Conservation (phyloP, 2,888 invertebrate species). For the Apodemia zela region DNA sequence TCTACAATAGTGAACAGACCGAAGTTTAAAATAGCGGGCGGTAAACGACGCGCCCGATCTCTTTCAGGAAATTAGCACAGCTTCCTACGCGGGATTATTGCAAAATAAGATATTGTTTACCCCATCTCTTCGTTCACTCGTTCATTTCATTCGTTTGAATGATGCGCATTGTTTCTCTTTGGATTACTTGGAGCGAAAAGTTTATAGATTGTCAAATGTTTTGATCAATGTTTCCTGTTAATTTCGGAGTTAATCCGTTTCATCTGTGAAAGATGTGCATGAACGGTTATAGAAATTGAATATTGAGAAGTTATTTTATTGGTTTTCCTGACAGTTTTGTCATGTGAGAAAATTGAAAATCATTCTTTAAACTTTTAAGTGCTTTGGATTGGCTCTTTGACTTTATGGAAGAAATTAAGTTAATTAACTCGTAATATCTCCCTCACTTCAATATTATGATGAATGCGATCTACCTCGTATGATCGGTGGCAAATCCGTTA, state of each 20-base stretch:
- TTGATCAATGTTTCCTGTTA: constrained; percentile 30
- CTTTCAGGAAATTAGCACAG: constrained; percentile 76
- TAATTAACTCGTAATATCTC: no score
- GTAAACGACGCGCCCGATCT: constrained; percentile 58
- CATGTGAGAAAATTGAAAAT: neutral
- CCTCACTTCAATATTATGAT: no score
- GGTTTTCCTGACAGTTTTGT: neutral
- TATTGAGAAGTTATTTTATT: constrained; percentile 6
- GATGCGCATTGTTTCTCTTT: constrained; percentile 60
- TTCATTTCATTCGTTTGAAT: constrained; percentile 50
- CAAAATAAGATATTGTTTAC: constrained; percentile 78
- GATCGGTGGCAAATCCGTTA: no score
- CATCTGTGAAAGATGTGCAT: constrained; percentile 14
- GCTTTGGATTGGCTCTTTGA: no score
- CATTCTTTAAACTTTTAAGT: neutral
- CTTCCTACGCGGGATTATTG: constrained; percentile 70
- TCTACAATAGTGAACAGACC: constrained; percentile 43
- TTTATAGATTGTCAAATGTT: constrained; percentile 30
- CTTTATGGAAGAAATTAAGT: no score
- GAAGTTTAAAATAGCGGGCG: constrained; percentile 56
- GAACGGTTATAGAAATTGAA: constrained; percentile 9
- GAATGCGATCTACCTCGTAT: no score
- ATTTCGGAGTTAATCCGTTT: constrained; percentile 24
- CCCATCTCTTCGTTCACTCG: constrained; percentile 67
- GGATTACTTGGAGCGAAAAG: constrained; percentile 36